Evolutionary conservation across 2,113 vertebrate species (phyloP).

Genomic region (Pogonocichla stellata): DNA sequence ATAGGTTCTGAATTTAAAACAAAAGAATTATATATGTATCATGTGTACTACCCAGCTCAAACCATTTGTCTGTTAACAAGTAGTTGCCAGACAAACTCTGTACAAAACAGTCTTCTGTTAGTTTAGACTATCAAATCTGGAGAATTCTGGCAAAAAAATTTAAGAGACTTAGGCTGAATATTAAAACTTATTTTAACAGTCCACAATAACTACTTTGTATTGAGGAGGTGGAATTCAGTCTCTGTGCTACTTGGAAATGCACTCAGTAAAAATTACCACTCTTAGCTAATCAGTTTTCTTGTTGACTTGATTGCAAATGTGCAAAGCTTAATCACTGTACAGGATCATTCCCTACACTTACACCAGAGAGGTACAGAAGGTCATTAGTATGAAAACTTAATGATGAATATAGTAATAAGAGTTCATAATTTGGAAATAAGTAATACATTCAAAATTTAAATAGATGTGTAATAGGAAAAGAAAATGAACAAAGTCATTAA

Average conservation of each 20-base stretch:
- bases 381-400: background rate
- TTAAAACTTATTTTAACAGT: background rate
- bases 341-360: background rate
- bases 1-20: background rate
- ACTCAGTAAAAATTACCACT: background rate
- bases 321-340: background rate
- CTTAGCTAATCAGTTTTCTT: slow-evolving; percentile 11
- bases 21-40: background rate
- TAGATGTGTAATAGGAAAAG: background rate
- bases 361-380: background rate
- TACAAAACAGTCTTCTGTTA: background rate
- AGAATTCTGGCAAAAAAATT: background rate
- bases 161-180: background rate
- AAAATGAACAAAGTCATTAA: background rate
- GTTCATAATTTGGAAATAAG: background rate
- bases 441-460: background rate
- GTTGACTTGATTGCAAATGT: background rate
- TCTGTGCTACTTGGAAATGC: background rate
- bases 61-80: background rate
- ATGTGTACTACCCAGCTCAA: background rate
- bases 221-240: background rate
- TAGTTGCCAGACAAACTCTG: background rate
- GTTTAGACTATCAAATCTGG: background rate
- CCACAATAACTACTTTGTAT: background rate
- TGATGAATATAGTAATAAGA: background rate